Conservation (phyloP, 2,113 vertebrate species). For the Platysternon megacephalum region DNA sequence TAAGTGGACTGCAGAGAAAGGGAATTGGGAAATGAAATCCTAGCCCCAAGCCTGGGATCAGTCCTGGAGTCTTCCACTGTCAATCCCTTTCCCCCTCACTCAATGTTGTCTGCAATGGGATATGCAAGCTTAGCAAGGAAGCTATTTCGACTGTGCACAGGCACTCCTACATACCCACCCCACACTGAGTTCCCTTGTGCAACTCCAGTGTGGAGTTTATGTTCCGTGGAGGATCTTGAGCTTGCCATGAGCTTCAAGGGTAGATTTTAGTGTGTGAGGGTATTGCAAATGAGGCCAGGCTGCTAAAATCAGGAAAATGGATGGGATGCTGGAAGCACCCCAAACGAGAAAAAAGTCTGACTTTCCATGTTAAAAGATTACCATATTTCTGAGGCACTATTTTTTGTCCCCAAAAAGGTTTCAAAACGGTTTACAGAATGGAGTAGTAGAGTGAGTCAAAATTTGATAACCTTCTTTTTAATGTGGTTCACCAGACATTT, state of each 20-base stretch:
- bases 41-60: background rate
- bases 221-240: background rate
- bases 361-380: background rate
- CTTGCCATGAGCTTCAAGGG: rapidly evolving
- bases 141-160: background rate
- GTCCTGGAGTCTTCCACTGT: background rate
- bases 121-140: background rate
- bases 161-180: background rate
- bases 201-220: background rate
- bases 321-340: rapidly evolving
- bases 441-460: background rate
- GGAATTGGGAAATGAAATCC: background rate
- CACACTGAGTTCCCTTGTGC: background rate
- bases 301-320: background rate
- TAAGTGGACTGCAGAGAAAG: background rate
- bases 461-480: background rate
- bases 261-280: background rate
- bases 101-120: background rate
- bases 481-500: background rate
- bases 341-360: background rate
- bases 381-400: background rate
- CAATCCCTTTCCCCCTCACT: background rate
- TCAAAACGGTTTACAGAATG: background rate
- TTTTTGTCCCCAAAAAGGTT: background rate
- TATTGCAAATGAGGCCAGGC: background rate